These are phyloP conservation scores for Luehdorfia chinensis DNA, from an alignment of 1,140 invertebrate species.

Conservation along the genomic window DNA sequence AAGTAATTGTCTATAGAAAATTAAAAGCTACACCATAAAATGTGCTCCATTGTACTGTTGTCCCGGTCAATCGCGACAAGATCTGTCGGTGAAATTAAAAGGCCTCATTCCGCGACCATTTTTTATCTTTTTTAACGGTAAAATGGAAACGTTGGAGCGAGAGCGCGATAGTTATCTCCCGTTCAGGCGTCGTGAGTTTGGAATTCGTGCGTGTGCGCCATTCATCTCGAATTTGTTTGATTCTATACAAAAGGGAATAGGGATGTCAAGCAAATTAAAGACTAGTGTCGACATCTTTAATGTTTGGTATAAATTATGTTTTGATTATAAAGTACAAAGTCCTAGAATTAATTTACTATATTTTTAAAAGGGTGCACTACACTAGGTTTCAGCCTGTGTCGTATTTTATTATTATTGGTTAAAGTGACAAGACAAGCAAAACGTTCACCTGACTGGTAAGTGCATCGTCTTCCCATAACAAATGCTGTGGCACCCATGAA, in stretches of 20 bases:
- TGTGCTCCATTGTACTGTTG: constrained; percentile 21
- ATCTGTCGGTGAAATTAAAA: constrained; percentile 26
- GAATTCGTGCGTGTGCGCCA: constrained; percentile 33
- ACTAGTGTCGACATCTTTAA: no score
- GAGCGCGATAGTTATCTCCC: constrained; percentile 15
- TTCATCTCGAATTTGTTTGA: constrained; percentile 22
- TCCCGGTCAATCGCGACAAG: constrained; percentile 17
- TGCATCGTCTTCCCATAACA: no score
- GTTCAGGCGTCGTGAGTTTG: constrained; percentile 17
- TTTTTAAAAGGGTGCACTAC: no score
- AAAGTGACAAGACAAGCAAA: no score
- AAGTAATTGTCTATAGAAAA: no score
- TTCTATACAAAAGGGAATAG: not conserved
- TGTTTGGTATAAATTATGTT: no score
- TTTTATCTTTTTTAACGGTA: constrained; percentile 34
- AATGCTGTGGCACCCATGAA: no score
- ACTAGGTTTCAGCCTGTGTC: no score
- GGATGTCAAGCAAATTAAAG: not conserved
- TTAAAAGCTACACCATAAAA: constrained; percentile 8
- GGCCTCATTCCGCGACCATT: constrained; percentile 27
- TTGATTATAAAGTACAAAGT: no score
- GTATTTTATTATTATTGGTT: no score
- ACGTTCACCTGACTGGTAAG: no score
- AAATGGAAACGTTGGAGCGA: constrained; percentile 16
- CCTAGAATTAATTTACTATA: no score